Percentiles rank a stretch among this genome's conserved stretches.
These are phyloP conservation scores for Diaprepes abbreviatus DNA, from an alignment of 2,888 invertebrate species.

Conservation along the genomic window DNA sequence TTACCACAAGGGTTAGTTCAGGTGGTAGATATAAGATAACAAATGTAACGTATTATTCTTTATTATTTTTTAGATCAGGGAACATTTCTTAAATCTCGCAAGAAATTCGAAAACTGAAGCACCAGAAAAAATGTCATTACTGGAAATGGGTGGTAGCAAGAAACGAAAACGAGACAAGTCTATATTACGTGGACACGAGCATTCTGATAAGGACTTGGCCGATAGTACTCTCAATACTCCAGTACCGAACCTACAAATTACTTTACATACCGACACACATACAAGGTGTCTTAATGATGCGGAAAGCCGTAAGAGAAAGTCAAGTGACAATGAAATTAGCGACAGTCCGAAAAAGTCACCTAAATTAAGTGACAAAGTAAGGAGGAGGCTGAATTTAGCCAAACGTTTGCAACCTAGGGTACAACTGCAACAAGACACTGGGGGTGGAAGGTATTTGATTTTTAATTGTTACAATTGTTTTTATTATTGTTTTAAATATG, in stretches of 20 bases:
- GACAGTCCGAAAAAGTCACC: not conserved
- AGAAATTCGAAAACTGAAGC: slow-evolving; percentile 26
- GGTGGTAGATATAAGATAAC: no score
- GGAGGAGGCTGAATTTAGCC: not conserved
- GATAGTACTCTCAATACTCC: slow-evolving; percentile 49
- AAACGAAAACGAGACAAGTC: slow-evolving; percentile 58
- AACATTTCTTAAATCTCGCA: slow-evolving; percentile 60
- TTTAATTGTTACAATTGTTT: no score
- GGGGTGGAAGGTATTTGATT: slow-evolving; percentile 8
- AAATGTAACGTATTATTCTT: no score
- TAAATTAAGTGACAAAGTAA: slow-evolving; percentile 20
- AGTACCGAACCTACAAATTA: slow-evolving; percentile 43
- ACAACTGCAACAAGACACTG: not conserved
- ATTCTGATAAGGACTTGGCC: slow-evolving; percentile 17
- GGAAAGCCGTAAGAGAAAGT: slow-evolving; percentile 18
- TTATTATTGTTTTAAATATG: no score
- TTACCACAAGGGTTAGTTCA: no score
- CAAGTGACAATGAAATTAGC: not conserved
- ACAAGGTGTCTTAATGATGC: not conserved
- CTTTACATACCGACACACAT: slow-evolving; percentile 2
- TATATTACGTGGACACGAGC: not conserved
- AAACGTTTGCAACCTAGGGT: slow-evolving; percentile 17
- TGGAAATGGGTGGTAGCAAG: slow-evolving; percentile 58
- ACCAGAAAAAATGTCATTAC: slow-evolving; percentile 43
- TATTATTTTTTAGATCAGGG: slow-evolving; percentile 55